A percentile compares a stretch with the other conserved stretches of the same genome.
Evolutionary conservation across 1,140 invertebrate genomes (phyloP).

Genomic region (Microplitis demolitor): DNA sequence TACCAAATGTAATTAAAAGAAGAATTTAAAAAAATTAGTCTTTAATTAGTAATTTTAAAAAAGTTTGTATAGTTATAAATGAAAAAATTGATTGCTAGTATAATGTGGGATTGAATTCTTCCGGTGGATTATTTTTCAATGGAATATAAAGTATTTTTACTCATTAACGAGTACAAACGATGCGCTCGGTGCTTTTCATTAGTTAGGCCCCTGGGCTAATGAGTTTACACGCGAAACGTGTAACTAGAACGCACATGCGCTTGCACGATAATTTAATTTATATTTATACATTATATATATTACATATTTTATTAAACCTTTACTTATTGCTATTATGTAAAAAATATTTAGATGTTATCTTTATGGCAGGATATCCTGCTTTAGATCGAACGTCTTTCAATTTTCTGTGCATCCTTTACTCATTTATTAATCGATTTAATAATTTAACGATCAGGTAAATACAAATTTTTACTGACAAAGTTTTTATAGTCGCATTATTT

Average conservation of each 20-base stretch:
- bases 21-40: neutral
- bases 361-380: conserved; percentile 30
- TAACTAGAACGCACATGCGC: conserved; percentile 7
- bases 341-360: neutral
- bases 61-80: neutral
- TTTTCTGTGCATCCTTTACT: conserved; percentile 5
- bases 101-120: neutral
- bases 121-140: neutral
- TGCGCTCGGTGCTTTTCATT: conserved; percentile 2
- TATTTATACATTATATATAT: neutral
- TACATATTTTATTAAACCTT: neutral
- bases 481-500: too few relatives aligned
- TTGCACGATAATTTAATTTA: neutral
- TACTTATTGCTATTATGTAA: neutral
- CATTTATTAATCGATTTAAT: neutral
- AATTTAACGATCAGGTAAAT: too few relatives aligned
- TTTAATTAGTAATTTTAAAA: too few relatives aligned
- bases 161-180: conserved; percentile 19
- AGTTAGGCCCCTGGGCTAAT: conserved; percentile 14
- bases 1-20: neutral
- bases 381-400: conserved; percentile 23
- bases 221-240: conserved; percentile 28
- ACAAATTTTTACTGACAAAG: too few relatives aligned
- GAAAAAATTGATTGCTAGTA: neutral
- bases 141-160: conserved; percentile 5